A percentile compares a stretch with the other conserved stretches of the same genome.
phyloP scores from a whole-genome alignment of 64 coral and sea anemone species.

The Pachyseris speciosa region DNA sequence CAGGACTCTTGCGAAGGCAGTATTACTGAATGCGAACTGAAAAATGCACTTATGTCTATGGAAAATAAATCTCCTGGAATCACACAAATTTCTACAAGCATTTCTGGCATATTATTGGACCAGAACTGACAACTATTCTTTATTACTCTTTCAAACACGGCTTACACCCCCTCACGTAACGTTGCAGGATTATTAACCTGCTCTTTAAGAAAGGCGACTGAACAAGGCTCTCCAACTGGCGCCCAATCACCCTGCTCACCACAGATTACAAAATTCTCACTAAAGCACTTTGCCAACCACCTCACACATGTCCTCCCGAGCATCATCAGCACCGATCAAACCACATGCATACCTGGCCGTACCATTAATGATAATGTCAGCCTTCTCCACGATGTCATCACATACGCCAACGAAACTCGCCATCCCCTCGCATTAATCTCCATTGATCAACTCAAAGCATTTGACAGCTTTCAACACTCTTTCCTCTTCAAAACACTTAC shows the following conservation, averaged over 20 bases:
- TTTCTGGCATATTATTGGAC: not conserved
- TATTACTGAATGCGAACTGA: not conserved
- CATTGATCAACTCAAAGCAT: slow-evolving; percentile 20
- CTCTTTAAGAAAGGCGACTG: not conserved
- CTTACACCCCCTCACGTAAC: not conserved
- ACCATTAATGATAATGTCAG: slow-evolving; percentile 23
- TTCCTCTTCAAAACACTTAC: not conserved
- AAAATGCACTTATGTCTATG: not conserved
- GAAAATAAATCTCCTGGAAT: slow-evolving; percentile 43
- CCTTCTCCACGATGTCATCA: not conserved
- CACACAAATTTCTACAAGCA: not conserved
- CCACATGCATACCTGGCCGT: not conserved
- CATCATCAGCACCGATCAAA: slow-evolving; percentile 5
- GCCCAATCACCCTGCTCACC: slow-evolving; percentile 50
- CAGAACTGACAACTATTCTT: not conserved
- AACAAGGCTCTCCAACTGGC: slow-evolving; percentile 28
- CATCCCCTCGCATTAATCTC: slow-evolving; percentile 7
- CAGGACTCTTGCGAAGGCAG: slow-evolving; percentile 5
- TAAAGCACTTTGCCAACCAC: not conserved
- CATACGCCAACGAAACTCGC: not conserved
- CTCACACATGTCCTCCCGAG: not conserved
- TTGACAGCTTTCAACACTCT: not conserved
- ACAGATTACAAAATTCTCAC: slow-evolving; percentile 61
- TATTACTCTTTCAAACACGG: not conserved
- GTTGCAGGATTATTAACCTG: not conserved